Percentiles rank a stretch among this genome's conserved stretches.
phyloP scores from a whole-genome alignment of 2,113 vertebrate species.

The Ammodytes marinus region DNA sequence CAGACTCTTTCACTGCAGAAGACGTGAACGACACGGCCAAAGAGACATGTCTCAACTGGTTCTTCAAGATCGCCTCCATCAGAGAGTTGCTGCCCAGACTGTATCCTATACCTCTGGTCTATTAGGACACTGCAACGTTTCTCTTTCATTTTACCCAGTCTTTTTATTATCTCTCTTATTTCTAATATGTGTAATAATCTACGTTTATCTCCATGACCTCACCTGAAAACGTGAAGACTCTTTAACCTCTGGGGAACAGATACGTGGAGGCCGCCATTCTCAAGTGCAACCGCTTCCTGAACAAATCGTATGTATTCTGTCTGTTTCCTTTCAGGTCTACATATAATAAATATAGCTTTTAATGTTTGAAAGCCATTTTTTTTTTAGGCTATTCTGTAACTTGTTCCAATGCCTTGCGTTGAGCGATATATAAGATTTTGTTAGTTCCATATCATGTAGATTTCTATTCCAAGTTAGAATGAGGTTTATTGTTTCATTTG shows the following conservation, averaged over 20 bases:
- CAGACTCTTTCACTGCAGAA: constrained; percentile 93
- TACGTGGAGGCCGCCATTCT: constrained; percentile 97
- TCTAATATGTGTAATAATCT: not conserved
- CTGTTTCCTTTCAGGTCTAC: not conserved
- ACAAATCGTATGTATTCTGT: constrained; percentile 87
- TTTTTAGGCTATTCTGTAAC: not conserved
- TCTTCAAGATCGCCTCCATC: constrained; percentile 99
- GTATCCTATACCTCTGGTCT: constrained; percentile 88
- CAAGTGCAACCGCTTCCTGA: constrained; percentile 96
- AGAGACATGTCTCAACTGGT: constrained; percentile 99
- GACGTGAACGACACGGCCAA: constrained; percentile 94
- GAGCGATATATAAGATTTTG: not conserved
- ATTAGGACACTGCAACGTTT: too few relatives aligned
- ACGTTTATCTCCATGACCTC: not conserved
- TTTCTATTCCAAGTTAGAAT: not conserved
- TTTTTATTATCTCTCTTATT: not conserved
- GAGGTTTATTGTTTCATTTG: not conserved
- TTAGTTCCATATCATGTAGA: not conserved
- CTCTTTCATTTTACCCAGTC: too few relatives aligned
- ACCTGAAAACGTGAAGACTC: constrained; percentile 41
- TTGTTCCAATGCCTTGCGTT: not conserved
- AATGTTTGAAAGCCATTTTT: not conserved
- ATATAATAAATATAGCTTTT: not conserved
- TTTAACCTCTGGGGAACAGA: constrained; percentile 86
- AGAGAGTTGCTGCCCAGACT: constrained; percentile 96